These are phyloP conservation scores for Nipponia nippon DNA, from an alignment of 2,113 vertebrate species.

Conservation along the genomic window DNA sequence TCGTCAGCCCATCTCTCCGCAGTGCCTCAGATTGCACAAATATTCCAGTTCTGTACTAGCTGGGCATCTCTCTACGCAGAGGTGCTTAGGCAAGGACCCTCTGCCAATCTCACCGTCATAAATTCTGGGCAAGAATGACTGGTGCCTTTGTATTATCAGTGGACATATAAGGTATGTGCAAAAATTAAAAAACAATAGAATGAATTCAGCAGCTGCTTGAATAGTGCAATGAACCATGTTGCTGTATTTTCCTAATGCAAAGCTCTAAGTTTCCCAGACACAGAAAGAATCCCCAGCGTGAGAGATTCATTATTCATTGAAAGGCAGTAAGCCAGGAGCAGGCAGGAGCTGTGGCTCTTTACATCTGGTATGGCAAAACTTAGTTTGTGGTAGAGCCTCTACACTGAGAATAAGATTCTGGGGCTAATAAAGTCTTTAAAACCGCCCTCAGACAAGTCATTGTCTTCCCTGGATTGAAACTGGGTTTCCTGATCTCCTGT, in stretches of 20 bases:
- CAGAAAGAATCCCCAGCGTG: background rate
- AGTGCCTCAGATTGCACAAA: background rate
- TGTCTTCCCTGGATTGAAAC: background rate
- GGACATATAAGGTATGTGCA: background rate
- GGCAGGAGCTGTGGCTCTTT: background rate
- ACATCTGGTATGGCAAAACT: background rate
- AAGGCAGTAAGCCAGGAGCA: background rate
- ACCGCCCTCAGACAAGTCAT: background rate
- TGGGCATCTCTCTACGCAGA: background rate
- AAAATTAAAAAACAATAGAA: background rate
- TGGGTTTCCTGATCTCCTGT: background rate
- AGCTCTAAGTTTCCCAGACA: background rate
- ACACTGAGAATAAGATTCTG: background rate
- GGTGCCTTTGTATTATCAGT: background rate
- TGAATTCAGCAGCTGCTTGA: background rate
- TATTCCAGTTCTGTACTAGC: background rate
- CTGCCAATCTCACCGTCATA: background rate
- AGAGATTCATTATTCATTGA: background rate
- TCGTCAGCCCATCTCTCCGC: background rate
- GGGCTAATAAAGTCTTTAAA: background rate
- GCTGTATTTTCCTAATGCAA: background rate
- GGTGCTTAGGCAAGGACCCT: background rate
- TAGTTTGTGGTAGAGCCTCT: background rate
- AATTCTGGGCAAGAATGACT: background rate
- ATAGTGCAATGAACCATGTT: background rate